Evolutionary conservation across 2,797 vertebrate genomes (phyloP).

Genomic region (Gymnoscopelus microlampas): DNA sequence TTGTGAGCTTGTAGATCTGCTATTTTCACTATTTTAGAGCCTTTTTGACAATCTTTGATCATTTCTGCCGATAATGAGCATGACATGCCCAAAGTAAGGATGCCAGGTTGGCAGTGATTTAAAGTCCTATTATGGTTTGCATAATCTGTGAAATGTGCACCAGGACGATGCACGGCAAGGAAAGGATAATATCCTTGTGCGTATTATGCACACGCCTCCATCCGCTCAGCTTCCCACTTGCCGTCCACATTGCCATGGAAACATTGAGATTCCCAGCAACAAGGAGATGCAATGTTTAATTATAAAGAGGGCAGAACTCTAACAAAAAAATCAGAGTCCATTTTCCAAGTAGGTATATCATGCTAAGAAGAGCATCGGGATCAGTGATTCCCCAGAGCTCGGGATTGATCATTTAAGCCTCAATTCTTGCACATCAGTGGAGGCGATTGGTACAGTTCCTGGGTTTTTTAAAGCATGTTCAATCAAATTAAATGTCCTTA

Average conservation of each 20-base stretch:
- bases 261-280: conserved; percentile 42
- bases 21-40: too few relatives aligned
- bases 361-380: not conserved
- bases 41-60: too few relatives aligned
- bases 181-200: not conserved
- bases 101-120: not conserved
- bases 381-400: too few relatives aligned
- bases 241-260: conserved; percentile 50
- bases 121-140: conserved; percentile 1
- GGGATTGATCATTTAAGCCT: too few relatives aligned
- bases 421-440: too few relatives aligned
- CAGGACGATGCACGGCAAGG: not conserved
- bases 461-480: too few relatives aligned
- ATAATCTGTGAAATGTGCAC: not conserved
- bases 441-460: too few relatives aligned
- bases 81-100: too few relatives aligned
- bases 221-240: conserved; percentile 19
- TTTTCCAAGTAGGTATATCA: not conserved
- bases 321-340: not conserved
- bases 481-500: too few relatives aligned
- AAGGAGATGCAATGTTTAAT: conserved; percentile 7
- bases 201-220: conserved; percentile 1
- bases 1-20: too few relatives aligned
- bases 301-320: conserved; percentile 3
- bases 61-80: too few relatives aligned